Evolutionary conservation across 2,113 vertebrate species (phyloP), one percentile per base, ranked within the genome.

Genomic region (Triplophysa rosa): DNA sequence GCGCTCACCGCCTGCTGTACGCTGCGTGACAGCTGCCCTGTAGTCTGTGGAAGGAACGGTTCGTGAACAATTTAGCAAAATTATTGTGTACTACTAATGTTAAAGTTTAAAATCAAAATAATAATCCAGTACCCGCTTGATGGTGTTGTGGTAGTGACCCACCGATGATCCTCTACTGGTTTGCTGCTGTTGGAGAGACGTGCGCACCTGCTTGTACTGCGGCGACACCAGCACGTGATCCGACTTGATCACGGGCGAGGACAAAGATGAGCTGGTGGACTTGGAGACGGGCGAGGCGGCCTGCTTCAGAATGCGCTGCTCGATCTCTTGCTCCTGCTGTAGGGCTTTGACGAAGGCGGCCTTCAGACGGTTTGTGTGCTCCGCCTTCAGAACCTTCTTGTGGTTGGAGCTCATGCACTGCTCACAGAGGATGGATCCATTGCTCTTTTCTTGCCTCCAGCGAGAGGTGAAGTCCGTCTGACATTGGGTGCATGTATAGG

Each of bases 391-490:
- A 1, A 92, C 93, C 88, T 96, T 98, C 90, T 99, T 99, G 92
- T 98, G 96, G 88, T 95, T 98, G 61, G 97, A 97, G 0, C 96
- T 95, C 95, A 98, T 97, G 87, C 98, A 99, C 64, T 94, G 96
- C 89, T 99, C 97, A 8, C 98, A 99, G 91, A 98, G 95, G 70
- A 98, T 90, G 83, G 92, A 90, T 21, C 96, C 96, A 0, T 21
- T 67, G 62, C 93, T 90, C 88, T 98, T 98, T 84, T 98, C 97
- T 83, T 97, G 96, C 81, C 98, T 94, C 98, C 98, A 99, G 78
- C 97, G 97, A 84, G 96, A 97, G 0, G 98, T 99, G 91, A 99
- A 99, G 92, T 99, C 98, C 0, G 98, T 99, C 94, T 97, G 96
- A 87, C 98, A 99, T 90, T 98, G 96, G 21, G 94, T 92, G 4